Conservation (phyloP, 2,797 vertebrate species). For the Phoebastria nigripes region DNA sequence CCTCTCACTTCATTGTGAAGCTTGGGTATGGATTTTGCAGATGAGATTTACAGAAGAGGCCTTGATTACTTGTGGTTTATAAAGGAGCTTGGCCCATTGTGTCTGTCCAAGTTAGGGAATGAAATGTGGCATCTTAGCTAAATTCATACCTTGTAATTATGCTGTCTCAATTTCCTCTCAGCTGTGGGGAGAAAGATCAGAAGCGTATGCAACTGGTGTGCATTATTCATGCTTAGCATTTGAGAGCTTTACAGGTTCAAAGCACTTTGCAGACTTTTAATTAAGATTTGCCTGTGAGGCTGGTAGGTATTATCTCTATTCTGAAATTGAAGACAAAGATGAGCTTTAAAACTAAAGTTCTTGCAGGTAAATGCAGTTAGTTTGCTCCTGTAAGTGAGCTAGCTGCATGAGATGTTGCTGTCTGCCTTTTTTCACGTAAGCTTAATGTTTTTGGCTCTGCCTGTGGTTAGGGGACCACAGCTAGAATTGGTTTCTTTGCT, state of each 20-base stretch:
- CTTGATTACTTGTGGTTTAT: constrained; percentile 31
- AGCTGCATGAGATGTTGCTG: background rate
- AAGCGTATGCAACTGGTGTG: background rate
- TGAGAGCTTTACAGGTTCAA: constrained; percentile 39
- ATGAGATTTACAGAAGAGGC: constrained; percentile 37
- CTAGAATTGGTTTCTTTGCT: background rate
- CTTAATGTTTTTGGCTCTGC: background rate
- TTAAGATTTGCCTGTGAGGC: constrained; percentile 29
- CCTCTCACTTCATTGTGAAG: background rate
- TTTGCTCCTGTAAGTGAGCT: background rate
- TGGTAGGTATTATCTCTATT: background rate
- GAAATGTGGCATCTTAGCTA: constrained; percentile 37
- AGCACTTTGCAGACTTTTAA: constrained; percentile 31
- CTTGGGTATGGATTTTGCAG: constrained; percentile 7
- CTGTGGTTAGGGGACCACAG: background rate
- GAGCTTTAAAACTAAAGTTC: background rate
- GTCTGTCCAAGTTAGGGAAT: background rate
- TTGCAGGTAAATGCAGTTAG: background rate
- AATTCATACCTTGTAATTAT: constrained; percentile 51
- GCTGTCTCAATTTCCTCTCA: constrained; percentile 48
- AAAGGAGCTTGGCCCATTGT: constrained; percentile 21
- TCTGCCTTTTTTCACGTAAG: background rate
- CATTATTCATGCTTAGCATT: constrained; percentile 19
- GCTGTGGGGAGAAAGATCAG: constrained; percentile 41
- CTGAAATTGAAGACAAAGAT: background rate